phyloP scores from a whole-genome alignment of 2,113 vertebrate species.

The Sminthopsis crassicaudata region DNA sequence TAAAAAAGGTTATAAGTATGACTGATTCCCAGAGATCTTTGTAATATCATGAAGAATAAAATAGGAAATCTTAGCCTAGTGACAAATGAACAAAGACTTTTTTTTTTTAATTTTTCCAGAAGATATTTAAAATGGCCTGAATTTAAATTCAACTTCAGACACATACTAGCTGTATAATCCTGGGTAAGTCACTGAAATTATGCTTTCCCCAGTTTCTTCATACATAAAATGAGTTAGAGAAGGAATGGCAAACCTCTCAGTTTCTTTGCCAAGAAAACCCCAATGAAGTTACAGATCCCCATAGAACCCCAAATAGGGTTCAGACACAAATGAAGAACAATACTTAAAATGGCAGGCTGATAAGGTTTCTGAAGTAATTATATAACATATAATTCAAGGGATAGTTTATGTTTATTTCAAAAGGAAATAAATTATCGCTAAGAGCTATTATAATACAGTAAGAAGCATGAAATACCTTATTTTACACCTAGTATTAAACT shows the following conservation, averaged over 20 bases:
- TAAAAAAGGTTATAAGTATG: not conserved
- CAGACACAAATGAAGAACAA: not conserved
- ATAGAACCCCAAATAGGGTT: not conserved
- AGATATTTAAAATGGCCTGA: not conserved
- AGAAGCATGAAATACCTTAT: not conserved
- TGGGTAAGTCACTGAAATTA: too few species aligned
- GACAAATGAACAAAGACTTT: not conserved
- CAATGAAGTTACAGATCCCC: not conserved
- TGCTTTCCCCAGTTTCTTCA: not conserved
- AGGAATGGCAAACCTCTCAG: not conserved
- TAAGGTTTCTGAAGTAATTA: not conserved
- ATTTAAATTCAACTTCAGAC: too few species aligned
- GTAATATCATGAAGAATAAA: not conserved
- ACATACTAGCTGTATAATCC: too few species aligned
- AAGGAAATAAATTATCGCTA: not conserved
- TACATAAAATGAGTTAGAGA: not conserved
- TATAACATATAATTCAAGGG: not conserved
- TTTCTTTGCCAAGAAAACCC: not conserved
- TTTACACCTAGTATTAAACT: not conserved
- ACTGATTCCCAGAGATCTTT: not conserved
- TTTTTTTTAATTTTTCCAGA: too few species aligned
- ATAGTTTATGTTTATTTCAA: not conserved
- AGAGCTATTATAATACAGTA: not conserved
- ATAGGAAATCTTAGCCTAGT: not conserved
- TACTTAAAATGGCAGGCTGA: not conserved